These are phyloP conservation scores for Antheraea mylitta DNA, from an alignment of 1,140 invertebrate genomes.

Conservation along the genomic window DNA sequence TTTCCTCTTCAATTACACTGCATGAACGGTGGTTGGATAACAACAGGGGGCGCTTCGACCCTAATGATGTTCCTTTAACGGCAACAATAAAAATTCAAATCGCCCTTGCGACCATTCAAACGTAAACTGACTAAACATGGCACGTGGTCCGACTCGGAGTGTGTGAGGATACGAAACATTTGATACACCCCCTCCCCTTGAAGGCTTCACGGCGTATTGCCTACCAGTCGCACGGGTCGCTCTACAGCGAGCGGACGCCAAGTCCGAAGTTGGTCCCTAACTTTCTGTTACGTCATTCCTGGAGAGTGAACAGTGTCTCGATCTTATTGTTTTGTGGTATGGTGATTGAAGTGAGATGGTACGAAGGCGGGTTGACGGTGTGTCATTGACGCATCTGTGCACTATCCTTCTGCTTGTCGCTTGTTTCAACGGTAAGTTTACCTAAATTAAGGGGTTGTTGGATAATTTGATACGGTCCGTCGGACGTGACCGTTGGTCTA, in stretches of 20 bases:
- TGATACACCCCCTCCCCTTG: slow-evolving; percentile 46
- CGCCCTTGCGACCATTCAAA: slow-evolving; percentile 45
- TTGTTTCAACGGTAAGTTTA: slow-evolving; percentile 65
- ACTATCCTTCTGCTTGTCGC: slow-evolving; percentile 53
- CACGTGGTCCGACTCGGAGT: slow-evolving; percentile 62
- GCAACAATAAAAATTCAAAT: slow-evolving; percentile 59
- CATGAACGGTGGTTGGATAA: slow-evolving; percentile 36
- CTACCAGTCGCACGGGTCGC: slow-evolving; percentile 52
- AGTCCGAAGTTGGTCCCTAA: slow-evolving; percentile 22
- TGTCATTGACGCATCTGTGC: slow-evolving; percentile 49
- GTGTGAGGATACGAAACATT: slow-evolving; percentile 63
- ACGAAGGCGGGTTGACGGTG: slow-evolving; percentile 49
- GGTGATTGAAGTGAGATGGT: slow-evolving; percentile 63
- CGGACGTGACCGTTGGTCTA: slow-evolving; percentile 35
- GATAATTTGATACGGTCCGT: slow-evolving; percentile 40
- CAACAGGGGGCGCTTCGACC: slow-evolving; percentile 36
- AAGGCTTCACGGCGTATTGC: slow-evolving; percentile 31
- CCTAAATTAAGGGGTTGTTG: slow-evolving; percentile 32
- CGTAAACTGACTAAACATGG: slow-evolving; percentile 61
- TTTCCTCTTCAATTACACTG: slow-evolving; percentile 30
- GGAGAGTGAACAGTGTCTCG: slow-evolving; percentile 36
- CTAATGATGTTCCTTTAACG: slow-evolving; percentile 55
- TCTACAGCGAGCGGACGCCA: slow-evolving; percentile 37
- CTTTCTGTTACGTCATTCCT: slow-evolving; percentile 63
- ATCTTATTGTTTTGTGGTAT: slow-evolving; percentile 60